phyloP scores from a whole-genome alignment of 2,797 vertebrate genomes.

The Rousettus madagascariensis region DNA sequence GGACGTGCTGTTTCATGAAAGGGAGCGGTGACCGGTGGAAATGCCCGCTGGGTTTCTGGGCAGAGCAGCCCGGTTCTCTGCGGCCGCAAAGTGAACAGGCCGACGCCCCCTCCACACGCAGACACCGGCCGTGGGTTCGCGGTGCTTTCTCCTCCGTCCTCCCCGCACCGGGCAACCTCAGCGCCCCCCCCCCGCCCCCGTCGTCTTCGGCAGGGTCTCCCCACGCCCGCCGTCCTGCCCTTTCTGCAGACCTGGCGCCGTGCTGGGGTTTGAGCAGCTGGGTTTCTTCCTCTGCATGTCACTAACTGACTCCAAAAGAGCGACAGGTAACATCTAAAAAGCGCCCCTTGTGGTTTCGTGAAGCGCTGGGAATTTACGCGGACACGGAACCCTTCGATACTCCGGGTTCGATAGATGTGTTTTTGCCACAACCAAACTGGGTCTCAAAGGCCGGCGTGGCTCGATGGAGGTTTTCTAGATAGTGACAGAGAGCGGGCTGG shows the following conservation, averaged over 20 bases:
- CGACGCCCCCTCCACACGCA: not conserved
- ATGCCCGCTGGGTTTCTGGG: not conserved
- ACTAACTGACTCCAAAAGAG: not conserved
- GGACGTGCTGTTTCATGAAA: not conserved
- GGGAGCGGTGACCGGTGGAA: not conserved
- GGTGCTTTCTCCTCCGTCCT: not conserved
- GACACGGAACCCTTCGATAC: not conserved
- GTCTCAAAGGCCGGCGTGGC: not conserved
- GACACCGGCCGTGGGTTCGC: accelerated
- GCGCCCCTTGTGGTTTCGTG: not conserved
- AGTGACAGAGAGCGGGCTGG: too few species aligned
- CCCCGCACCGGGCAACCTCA: not conserved
- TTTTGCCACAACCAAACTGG: not conserved
- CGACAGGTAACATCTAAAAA: not conserved
- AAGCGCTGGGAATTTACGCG: not conserved
- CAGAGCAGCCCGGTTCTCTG: not conserved
- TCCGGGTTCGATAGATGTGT: not conserved
- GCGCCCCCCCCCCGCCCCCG: too few species aligned
- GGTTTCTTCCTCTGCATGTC: not conserved
- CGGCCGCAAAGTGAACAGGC: not conserved
- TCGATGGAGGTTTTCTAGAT: not conserved
- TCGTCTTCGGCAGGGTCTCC: too few species aligned
- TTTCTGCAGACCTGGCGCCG: accelerated
- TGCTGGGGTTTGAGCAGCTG: not conserved
- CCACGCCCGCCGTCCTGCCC: not conserved